Conservation (phyloP, 2,888 invertebrate species). For the Megamerina dolium region DNA sequence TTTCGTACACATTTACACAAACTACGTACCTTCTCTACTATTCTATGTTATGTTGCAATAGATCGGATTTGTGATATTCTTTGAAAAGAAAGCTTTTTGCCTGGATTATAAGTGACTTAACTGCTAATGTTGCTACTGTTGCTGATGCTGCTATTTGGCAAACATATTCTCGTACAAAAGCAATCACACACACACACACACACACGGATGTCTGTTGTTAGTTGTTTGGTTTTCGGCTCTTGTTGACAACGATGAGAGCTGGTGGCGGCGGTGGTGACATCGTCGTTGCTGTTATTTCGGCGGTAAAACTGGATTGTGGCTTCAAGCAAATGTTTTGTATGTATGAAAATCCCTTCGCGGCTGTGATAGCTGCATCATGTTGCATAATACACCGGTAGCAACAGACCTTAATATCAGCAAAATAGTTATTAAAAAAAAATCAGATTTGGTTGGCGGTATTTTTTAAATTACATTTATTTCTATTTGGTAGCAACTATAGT, state of each 20-base stretch:
- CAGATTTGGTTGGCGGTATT: no score
- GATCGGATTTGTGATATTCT: no score
- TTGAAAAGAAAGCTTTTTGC: slow-evolving; percentile 13
- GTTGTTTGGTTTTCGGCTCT: slow-evolving; percentile 5
- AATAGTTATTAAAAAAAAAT: no score
- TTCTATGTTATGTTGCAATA: no score
- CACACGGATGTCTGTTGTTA: not conserved
- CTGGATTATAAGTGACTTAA: slow-evolving; percentile 14
- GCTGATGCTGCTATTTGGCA: no score
- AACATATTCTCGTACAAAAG: slow-evolving; percentile 14
- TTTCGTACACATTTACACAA: not conserved
- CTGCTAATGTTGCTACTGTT: slow-evolving; percentile 1
- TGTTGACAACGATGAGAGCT: slow-evolving; percentile 5
- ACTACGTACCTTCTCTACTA: no score
- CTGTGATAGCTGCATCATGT: no score
- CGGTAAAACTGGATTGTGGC: not conserved
- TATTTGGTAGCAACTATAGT: no score
- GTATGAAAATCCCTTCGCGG: slow-evolving; percentile 3
- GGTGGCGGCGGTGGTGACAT: no score
- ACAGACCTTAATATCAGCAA: no score
- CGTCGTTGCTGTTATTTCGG: slow-evolving; percentile 1
- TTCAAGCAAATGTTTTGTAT: slow-evolving; percentile 6
- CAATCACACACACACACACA: slow-evolving; percentile 20
- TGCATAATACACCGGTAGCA: no score
- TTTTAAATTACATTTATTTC: no score